A percentile compares a stretch with the other conserved stretches of the same genome.
phyloP scores from a whole-genome alignment of 2,888 invertebrate genomes.

The Oegoconia quadripuncta region DNA sequence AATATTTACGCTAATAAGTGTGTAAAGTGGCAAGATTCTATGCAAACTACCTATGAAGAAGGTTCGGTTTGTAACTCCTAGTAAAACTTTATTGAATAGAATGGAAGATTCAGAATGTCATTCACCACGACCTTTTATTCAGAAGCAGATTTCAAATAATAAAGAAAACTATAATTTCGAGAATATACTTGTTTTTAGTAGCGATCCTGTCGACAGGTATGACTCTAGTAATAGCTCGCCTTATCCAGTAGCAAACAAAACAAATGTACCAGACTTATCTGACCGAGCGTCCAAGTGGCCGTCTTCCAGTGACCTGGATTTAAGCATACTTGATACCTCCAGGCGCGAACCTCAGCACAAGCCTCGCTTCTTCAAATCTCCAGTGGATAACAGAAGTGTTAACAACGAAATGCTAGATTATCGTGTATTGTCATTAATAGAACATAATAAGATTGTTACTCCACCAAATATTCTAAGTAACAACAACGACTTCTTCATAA shows the following conservation, averaged over 20 bases:
- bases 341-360: slow-evolving; percentile 13
- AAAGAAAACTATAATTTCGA: slow-evolving; percentile 31
- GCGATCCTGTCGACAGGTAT: slow-evolving; percentile 54
- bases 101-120: slow-evolving; percentile 65
- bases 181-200: slow-evolving; percentile 40
- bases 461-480: slow-evolving; percentile 41
- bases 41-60: slow-evolving; percentile 58
- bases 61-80: slow-evolving; percentile 60
- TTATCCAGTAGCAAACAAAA: slow-evolving; percentile 52
- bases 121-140: slow-evolving; percentile 60
- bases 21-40: no score
- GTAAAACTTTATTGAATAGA: slow-evolving; percentile 23
- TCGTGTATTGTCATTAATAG: slow-evolving; percentile 31
- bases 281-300: slow-evolving; percentile 20
- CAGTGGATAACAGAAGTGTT: not conserved
- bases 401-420: slow-evolving; percentile 3
- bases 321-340: slow-evolving; percentile 57
- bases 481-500: slow-evolving; percentile 58
- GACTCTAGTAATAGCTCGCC: slow-evolving; percentile 58
- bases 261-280: slow-evolving; percentile 26
- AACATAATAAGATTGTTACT: slow-evolving; percentile 27
- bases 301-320: slow-evolving; percentile 59
- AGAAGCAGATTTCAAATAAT: slow-evolving; percentile 32
- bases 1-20: no score
- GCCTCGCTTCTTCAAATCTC: not conserved